Evolutionary conservation across 2,888 invertebrate species (phyloP), one percentile per base, ranked within the genome.

Genomic region (Sturmia bella): DNA sequence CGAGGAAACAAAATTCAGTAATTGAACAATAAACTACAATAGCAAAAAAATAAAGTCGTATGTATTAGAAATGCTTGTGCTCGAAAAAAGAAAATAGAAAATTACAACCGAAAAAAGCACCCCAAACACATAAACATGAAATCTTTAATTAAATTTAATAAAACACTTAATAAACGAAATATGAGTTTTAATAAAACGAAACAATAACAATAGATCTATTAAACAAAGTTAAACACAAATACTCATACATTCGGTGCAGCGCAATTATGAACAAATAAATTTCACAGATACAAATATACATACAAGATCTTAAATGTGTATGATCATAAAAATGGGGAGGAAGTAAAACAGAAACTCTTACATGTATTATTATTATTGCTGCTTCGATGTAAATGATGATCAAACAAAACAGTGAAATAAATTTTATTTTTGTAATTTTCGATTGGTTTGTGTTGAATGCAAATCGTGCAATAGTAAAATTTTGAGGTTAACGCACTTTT

Each of bases 81-180:
- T 68, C n/a, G 52, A 70, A 64, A 61, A 24, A 15, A 32, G 4
- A 32, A 7, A 39, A 54, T n/a, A 19, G 2, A 72, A 52, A 32
- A 15, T 41, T 13, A 27, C 43, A 6, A 9, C 32, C 7, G 9
- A 63, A 50, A 66, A 54, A 69, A 45, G 48, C 69, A 69, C 70
- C 75, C 74, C 57, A 69, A 80, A 69, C n/a, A 57, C 48, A 64
- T 41, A n/a, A 17, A 56, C 39, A 66, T 45, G 45, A 76, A 76
- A 73, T 73, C 76, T 77, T 77, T 81, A 81, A 81, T 81, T 81
- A 77, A 81, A 81, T 81, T 81, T 81, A 81, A 81, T 81, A 81
- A 76, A 50, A 52, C n/a, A 41, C 70, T 39, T 13, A 41, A 59
- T 68, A 68, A 68, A 27, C 43, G 56, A 43, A 57, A 45, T 59